A percentile compares a stretch with the other conserved stretches of the same genome.
phyloP scores from a whole-genome alignment of 2,888 invertebrate genomes.

The Sericinus montela region DNA sequence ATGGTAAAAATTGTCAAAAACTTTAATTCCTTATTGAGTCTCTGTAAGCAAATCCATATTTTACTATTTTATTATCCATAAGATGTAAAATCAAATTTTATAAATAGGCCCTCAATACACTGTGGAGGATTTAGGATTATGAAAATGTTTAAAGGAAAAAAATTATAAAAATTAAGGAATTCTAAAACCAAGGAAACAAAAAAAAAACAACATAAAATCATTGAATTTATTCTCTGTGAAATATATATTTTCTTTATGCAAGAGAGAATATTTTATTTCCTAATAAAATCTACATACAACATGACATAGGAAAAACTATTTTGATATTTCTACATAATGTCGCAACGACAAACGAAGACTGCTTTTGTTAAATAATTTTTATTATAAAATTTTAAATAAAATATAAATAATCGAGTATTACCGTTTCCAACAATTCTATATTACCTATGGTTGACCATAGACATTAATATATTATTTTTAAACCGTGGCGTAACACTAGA shows the following conservation, averaged over 20 bases:
- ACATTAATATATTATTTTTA: conserved; percentile 51
- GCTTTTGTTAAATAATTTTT: conserved; percentile 52
- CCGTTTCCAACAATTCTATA: conserved; percentile 70
- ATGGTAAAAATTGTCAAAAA: conserved; percentile 35
- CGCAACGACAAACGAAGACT: conserved; percentile 65
- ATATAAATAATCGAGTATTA: conserved; percentile 78
- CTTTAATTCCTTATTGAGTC: conserved; percentile 41
- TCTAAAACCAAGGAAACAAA: conserved; percentile 37
- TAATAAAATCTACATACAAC: conserved; percentile 70
- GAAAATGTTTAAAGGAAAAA: conserved; percentile 27
- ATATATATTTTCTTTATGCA: conserved; percentile 57
- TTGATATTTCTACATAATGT: conserved; percentile 45
- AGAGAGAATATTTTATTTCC: conserved; percentile 62
- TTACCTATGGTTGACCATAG: conserved; percentile 68
- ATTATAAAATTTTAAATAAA: conserved; percentile 68
- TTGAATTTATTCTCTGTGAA: conserved; percentile 73
- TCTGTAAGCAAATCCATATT: conserved; percentile 57
- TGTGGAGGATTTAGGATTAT: conserved; percentile 5
- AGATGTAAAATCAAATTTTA: conserved; percentile 10
- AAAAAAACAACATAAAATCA: conserved; percentile 57
- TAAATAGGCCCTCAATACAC: conserved; percentile 27
- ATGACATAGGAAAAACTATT: conserved; percentile 57
- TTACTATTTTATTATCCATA: conserved; percentile 13
- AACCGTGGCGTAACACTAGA: conserved; percentile 49
- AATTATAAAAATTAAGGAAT: too few species aligned